Evolutionary conservation across 2,888 invertebrate species (phyloP).

Genomic region (Syritta pipiens): DNA sequence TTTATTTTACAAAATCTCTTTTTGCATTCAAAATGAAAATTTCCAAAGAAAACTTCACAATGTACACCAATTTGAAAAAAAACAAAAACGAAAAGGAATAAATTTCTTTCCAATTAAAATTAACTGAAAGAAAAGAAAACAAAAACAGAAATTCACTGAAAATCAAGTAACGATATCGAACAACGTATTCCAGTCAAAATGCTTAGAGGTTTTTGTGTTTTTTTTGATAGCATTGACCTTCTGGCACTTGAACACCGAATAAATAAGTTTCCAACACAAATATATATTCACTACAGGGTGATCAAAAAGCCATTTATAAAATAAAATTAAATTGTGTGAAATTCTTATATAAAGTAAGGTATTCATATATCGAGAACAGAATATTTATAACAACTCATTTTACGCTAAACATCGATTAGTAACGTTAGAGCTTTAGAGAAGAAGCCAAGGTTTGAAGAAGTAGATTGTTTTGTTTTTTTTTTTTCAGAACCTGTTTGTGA

Average conservation of each 20-base stretch:
- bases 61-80: constrained; percentile 2
- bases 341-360: constrained; percentile 32
- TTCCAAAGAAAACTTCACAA: background rate
- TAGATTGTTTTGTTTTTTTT: constrained; percentile 14
- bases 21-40: constrained; percentile 44
- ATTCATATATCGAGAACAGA: constrained; percentile 33
- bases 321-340: constrained; percentile 36
- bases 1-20: constrained; percentile 43
- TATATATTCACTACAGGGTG: constrained; percentile 52
- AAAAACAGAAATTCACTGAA: constrained; percentile 2
- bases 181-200: constrained; percentile 30
- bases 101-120: background rate
- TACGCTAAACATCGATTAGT: constrained; percentile 53
- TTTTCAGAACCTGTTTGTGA: constrained; percentile 30
- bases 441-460: constrained; percentile 44
- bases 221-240: constrained; percentile 49
- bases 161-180: constrained; percentile 2
- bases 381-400: constrained; percentile 31
- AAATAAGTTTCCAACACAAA: constrained; percentile 44
- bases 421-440: constrained; percentile 39
- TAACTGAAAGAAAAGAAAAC: background rate
- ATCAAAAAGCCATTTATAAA: constrained; percentile 49
- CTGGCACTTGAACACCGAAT: constrained; percentile 49
- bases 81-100: background rate
- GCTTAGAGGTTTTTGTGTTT: constrained; percentile 37